Evolutionary conservation across 2,888 invertebrate genomes (phyloP), one percentile per base, ranked within the genome.

Genomic region (Terebella lapidaria): DNA sequence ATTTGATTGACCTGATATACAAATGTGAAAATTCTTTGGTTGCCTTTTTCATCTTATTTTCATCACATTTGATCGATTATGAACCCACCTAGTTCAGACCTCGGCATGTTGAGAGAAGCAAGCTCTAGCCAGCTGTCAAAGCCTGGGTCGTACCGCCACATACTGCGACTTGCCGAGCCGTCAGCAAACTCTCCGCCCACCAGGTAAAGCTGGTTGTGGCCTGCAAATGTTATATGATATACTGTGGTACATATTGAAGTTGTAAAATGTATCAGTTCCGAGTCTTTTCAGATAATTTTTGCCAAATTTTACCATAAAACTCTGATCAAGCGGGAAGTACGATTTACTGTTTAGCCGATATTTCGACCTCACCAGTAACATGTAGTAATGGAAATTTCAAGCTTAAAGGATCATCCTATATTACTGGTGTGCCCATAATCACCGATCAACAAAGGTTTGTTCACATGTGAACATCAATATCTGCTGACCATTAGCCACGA

Each of bases 171-270:
- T 25, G 82, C 81, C 30, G 81, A 80, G 2, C 83, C 83, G 73
- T 83, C 83, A n/a, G 83, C 83, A 67, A 81, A 83, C 67, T 83
- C 83, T 25, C 83, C 83, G 29, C 83, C 83, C 61, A 82, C 82
- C 63, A 83, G 72, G 64, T 82, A 83, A 24, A 83, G 67, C 30
- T 77, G 76, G 63, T 82, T 82, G 54, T 78, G 78, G 57, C 70
- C 63, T 72, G 65, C n/a, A 57, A 56, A 5, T n/a, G n/a, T n/a
- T n/a, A n/a, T n/a, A n/a, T n/a, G n/a, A n/a, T n/a, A n/a, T n/a
- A n/a, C n/a, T n/a, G n/a, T n/a, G n/a, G n/a, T n/a, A n/a, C n/a
- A n/a, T n/a, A n/a, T n/a, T n/a, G n/a, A n/a, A n/a, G n/a, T n/a
- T n/a, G n/a, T n/a, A n/a, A n/a, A n/a, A n/a, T n/a, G n/a, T n/a